Conservation (phyloP, 2,888 invertebrate genomes). For the Chydorus sphaericus region DNA sequence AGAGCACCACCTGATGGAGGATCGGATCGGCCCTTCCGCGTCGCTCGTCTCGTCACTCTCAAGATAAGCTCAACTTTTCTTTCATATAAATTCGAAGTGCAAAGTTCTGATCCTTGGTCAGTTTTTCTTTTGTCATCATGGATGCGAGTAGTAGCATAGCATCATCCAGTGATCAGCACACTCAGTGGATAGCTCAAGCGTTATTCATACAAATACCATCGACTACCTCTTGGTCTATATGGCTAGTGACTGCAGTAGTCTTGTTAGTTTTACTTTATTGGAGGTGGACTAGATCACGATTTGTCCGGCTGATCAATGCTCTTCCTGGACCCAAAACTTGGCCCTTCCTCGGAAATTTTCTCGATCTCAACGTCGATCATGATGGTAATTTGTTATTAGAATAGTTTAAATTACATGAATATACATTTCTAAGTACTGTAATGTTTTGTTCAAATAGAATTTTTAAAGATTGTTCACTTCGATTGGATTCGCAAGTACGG, state of each 20-base stretch:
- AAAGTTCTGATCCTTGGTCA: too few relatives aligned
- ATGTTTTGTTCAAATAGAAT: slow-evolving; percentile 1
- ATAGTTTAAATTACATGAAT: neutral
- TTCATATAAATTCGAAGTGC: too few relatives aligned
- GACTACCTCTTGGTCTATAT: too few relatives aligned
- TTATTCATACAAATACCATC: too few relatives aligned
- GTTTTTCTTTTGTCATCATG: too few relatives aligned
- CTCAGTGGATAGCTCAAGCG: neutral
- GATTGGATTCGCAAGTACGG: slow-evolving; percentile 1
- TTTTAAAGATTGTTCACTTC: neutral
- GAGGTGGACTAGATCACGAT: slow-evolving; percentile 16
- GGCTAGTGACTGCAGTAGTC: neutral
- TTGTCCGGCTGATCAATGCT: slow-evolving; percentile 35
- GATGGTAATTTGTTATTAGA: slow-evolving; percentile 32
- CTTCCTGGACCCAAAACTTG: slow-evolving; percentile 43
- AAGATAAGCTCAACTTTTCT: too few relatives aligned
- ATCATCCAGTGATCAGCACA: neutral
- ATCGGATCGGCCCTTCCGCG: too few relatives aligned
- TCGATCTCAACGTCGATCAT: slow-evolving; percentile 42
- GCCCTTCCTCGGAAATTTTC: slow-evolving; percentile 44
- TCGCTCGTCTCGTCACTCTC: too few relatives aligned
- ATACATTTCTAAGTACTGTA: neutral
- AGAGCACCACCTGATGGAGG: too few relatives aligned
- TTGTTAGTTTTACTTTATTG: neutral
- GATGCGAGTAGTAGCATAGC: too few relatives aligned